Evolutionary conservation across 2,888 invertebrate genomes (phyloP), one percentile per base, ranked within the genome.

Genomic region (Ornithoptera alexandrae): DNA sequence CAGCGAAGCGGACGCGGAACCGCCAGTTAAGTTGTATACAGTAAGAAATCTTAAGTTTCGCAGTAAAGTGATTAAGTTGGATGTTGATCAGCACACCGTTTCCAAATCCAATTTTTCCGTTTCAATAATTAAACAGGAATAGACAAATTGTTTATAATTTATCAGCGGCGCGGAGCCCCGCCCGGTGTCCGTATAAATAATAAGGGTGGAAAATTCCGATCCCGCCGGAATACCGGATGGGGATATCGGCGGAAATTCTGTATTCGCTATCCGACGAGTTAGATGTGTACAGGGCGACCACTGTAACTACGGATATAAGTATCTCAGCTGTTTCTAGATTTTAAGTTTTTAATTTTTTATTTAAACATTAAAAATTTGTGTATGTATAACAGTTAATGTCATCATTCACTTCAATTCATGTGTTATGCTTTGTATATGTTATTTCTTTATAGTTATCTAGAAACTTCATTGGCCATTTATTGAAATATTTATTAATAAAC

Each of bases 181-280:
- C n/a, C 57, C 59, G 67, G 42, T 50, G 68, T 64, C 56, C 62
- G 65, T 50, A 76, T 78, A 78, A 76, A 78, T 78, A 78, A 77
- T 78, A 78, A 75, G 77, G 76, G 73, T 68, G 73, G 65, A 72
- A 73, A 69, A 72, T 72, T 70, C 61, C 67, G 63, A 76, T 75
- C 78, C 74, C 74, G n/a, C 69, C 68, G 78, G 80, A 79, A 77
- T 80, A 77, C 76, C 68, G 74, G 78, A 78, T 77, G 68, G 75
- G 39, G 77, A 77, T 77, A 76, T 74, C 74, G 74, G 72, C 75
- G 74, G 76, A 70, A 80, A 80, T 82, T 78, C 77, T 74, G 80
- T 76, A 79, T 76, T 77, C 72, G 76, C 71, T 62, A 73, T 71
- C 71, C 63, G 72, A 74, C 74, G 74, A 76, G 74, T 76, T 75